phyloP scores from a whole-genome alignment of 2,888 invertebrate species.

The Slavum lentiscoides region DNA sequence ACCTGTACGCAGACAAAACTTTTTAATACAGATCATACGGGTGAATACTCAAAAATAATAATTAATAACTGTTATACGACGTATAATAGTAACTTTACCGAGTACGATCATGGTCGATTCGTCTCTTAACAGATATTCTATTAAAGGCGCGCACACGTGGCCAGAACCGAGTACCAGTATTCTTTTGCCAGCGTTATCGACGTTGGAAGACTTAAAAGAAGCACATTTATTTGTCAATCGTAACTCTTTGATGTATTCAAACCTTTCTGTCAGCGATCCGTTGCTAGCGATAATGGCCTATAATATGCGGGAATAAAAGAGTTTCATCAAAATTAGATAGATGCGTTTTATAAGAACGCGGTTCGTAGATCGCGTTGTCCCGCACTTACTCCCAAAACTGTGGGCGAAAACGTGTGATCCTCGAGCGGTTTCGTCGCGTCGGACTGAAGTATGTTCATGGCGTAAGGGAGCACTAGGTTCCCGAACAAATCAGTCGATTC shows the following conservation, averaged over 20 bases:
- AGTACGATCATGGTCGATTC: constrained; percentile 80
- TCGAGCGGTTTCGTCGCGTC: constrained; percentile 79
- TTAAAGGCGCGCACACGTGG: constrained; percentile 88
- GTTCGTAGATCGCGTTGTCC: background rate
- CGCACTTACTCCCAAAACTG: constrained; percentile 69
- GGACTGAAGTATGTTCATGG: constrained; percentile 83
- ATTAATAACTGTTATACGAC: background rate
- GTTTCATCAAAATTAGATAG: too few relatives aligned
- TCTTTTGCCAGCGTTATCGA: constrained; percentile 59
- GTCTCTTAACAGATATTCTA: constrained; percentile 89
- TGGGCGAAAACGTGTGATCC: constrained; percentile 74
- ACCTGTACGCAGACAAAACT: constrained; percentile 60
- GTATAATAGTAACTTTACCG: constrained; percentile 62
- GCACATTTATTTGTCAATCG: constrained; percentile 68
- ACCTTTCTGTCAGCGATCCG: constrained; percentile 87
- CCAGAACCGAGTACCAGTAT: constrained; percentile 94
- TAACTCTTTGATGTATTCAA: constrained; percentile 91
- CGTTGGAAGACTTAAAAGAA: constrained; percentile 5
- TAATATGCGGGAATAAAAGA: constrained; percentile 7
- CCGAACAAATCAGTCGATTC: constrained; percentile 99
- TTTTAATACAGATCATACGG: background rate
- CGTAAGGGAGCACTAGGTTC: constrained; percentile 84
- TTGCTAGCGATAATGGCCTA: constrained; percentile 97
- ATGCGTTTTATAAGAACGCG: background rate
- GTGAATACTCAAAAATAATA: background rate